Evolutionary conservation across 2,888 invertebrate genomes (phyloP).

Genomic region (Euzophera pinguis): DNA sequence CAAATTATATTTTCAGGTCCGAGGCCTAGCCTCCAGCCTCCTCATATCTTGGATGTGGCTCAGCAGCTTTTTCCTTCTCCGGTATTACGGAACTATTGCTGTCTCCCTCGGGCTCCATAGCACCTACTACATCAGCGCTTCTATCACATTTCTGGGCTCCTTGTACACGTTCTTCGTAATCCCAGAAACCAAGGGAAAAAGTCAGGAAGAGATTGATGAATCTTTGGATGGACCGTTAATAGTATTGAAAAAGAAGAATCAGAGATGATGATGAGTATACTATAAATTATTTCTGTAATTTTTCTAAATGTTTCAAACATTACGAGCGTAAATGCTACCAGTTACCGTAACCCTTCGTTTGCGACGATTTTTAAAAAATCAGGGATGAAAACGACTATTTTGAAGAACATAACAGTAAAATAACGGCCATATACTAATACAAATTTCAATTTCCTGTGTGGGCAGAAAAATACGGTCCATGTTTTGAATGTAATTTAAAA

Average conservation of each 20-base stretch:
- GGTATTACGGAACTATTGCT: slow-evolving; percentile 63
- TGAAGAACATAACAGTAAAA: no score
- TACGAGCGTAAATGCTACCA: no score
- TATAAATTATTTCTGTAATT: slow-evolving; percentile 30
- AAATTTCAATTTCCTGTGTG: no score
- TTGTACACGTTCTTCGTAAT: slow-evolving; percentile 50
- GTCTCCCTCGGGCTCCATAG: slow-evolving; percentile 59
- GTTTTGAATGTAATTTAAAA: no score
- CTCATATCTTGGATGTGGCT: slow-evolving; percentile 73
- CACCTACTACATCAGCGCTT: slow-evolving; percentile 64
- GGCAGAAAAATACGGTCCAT: no score
- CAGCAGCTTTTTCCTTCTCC: slow-evolving; percentile 62
- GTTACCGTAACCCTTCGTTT: no score
- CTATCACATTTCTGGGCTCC: slow-evolving; percentile 58
- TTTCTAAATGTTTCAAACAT: no score
- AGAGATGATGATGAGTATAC: slow-evolving; percentile 52
- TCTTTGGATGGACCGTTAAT: slow-evolving; percentile 54
- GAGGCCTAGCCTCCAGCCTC: slow-evolving; percentile 66
- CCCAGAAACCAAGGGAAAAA: slow-evolving; percentile 64
- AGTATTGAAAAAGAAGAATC: slow-evolving; percentile 35
- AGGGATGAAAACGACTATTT: no score
- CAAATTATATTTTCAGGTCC: slow-evolving; percentile 44
- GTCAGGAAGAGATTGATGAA: slow-evolving; percentile 57
- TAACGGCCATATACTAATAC: no score
- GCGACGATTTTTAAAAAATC: no score